A percentile compares a stretch with the other conserved stretches of the same genome.
phyloP scores from a whole-genome alignment of 1,140 invertebrate species.

The Macrobrachium rosenbergii region DNA sequence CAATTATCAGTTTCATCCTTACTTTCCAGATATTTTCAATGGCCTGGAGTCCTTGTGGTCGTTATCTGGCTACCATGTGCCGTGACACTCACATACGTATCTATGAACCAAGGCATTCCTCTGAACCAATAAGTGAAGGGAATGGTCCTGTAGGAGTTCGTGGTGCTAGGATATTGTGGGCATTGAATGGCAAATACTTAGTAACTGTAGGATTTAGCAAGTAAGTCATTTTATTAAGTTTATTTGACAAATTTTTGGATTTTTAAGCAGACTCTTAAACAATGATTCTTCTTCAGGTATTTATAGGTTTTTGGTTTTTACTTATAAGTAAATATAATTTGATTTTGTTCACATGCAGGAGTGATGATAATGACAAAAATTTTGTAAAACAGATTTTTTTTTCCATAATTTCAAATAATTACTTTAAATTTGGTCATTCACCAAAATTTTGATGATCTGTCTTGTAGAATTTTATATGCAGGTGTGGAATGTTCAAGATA shows the following conservation, averaged over 20 bases:
- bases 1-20: background rate
- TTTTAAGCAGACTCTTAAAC: too few relatives aligned
- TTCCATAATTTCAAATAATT: too few relatives aligned
- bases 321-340: too few relatives aligned
- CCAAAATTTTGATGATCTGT: too few relatives aligned
- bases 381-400: too few relatives aligned
- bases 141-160: constrained; percentile 87
- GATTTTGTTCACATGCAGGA: too few relatives aligned
- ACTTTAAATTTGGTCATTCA: too few relatives aligned
- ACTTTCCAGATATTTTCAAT: constrained; percentile 84
- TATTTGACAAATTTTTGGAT: background rate
- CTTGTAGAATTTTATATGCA: too few relatives aligned
- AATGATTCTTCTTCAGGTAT: too few relatives aligned
- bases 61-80: constrained; percentile 85
- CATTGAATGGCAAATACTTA: constrained; percentile 84
- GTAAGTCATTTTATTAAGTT: constrained; percentile 72
- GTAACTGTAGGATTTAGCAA: constrained; percentile 92
- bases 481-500: too few relatives aligned
- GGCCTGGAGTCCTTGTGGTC: constrained; percentile 92
- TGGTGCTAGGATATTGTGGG: constrained; percentile 90
- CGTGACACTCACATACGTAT: constrained; percentile 91
- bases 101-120: constrained; percentile 79
- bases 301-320: too few relatives aligned
- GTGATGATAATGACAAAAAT: too few relatives aligned
- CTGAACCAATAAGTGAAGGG: constrained; percentile 81